These are phyloP conservation scores for Gonioctena quinquepunctata DNA, from an alignment of 1,140 invertebrate species.

Conservation along the genomic window DNA sequence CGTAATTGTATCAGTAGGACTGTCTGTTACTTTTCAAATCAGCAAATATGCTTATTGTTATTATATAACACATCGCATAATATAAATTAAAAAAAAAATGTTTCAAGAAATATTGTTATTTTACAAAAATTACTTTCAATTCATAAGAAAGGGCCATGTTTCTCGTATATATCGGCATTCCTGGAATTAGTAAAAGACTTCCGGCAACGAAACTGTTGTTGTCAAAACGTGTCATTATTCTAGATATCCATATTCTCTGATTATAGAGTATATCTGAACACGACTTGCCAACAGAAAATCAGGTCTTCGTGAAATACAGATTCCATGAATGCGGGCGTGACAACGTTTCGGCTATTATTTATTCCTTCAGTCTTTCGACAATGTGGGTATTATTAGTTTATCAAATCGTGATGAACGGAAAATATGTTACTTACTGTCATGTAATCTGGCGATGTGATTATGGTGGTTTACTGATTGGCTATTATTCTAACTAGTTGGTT, in stretches of 20 bases:
- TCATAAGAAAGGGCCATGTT: no score
- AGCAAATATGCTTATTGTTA: no score
- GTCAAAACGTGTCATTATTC: not conserved
- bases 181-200: no score
- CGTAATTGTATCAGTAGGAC: no score
- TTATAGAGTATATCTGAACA: not conserved
- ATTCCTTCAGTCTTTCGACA: no score
- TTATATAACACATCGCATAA: no score
- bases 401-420: not conserved
- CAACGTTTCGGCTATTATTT: not conserved
- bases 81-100: no score
- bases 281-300: not conserved
- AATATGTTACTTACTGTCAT: not conserved
- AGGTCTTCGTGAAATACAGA: not conserved
- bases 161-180: no score
- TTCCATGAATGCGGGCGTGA: not conserved
- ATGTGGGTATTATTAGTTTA: not conserved
- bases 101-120: no score
- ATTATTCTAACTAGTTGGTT: no score
- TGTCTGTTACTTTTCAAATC: no score
- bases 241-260: not conserved
- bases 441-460: not conserved
- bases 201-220: not conserved
- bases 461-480: not conserved
- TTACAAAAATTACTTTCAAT: no score